These are phyloP conservation scores for Dendronephthya gigantea DNA, from an alignment of 64 coral and sea anemone genomes.

Conservation along the genomic window DNA sequence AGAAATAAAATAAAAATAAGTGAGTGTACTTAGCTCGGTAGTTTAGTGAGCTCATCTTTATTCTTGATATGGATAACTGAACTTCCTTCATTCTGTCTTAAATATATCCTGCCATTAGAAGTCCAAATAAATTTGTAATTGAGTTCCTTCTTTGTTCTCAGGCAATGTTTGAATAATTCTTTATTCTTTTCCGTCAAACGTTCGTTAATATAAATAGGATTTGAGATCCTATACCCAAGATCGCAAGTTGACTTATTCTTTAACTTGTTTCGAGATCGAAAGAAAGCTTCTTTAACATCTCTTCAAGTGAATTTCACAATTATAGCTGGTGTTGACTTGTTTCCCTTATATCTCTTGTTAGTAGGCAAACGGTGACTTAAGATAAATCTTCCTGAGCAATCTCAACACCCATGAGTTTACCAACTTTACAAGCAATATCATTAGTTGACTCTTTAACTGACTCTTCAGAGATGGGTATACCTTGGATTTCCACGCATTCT, in stretches of 20 bases:
- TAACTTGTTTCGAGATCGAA: not conserved
- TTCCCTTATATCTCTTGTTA: too few species aligned
- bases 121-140: not conserved
- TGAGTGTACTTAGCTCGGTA: too few species aligned
- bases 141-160: not conserved
- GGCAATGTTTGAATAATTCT: not conserved
- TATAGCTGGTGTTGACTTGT: not conserved
- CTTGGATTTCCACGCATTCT: not conserved
- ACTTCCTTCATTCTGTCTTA: not conserved
- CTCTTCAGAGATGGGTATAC: not conserved
- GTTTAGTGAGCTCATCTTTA: constrained; percentile 4
- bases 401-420: too few species aligned
- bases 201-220: not conserved
- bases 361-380: too few species aligned
- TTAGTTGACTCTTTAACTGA: not conserved
- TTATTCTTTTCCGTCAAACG: not conserved
- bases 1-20: too few species aligned
- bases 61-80: not conserved
- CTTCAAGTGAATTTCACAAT: not conserved
- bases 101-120: not conserved
- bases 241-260: not conserved
- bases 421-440: too few species aligned
- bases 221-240: not conserved
- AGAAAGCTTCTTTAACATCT: not conserved
- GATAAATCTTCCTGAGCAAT: too few species aligned